Base-by-base conservation (phyloP, 2,888 invertebrate species). In the Epistrophella euchroma region DNA sequence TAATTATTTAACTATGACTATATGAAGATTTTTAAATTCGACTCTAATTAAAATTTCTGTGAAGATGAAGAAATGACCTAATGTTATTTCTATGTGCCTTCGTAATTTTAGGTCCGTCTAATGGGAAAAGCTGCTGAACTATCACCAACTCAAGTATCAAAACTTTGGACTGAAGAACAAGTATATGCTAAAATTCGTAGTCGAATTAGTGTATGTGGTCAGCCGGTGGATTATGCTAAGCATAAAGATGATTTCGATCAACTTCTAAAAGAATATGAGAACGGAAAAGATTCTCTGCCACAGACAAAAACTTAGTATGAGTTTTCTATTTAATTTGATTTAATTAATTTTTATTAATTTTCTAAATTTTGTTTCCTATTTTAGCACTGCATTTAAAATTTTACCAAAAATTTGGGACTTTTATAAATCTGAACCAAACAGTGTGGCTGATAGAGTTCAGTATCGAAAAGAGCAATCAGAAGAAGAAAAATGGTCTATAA, bases 391-490 rank as follows among this genome's bases (percentile, higher is more conserved):
- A 10, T 91, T 91, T 35, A 90, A 90, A 72, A 89, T 92, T n/a
- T 58, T 89, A 13, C 89, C 92, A 1, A 88, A 89, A 37, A 85
- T 88, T 19, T 91, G 91, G 89, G 92, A 92, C 55, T 92, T 92
- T 70, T 90, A 91, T n/a, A 91, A 90, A 47, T 88, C 89, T 4
- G 89, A 89, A 37, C 10, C 58, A 2, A 83, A 88, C 11, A 79
- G 89, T 68, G 90, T 92, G 19, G 91, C 91, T n/a, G 92, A 92
- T 88, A 90, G 92, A 17, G 80, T 92, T 11, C 90, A 91, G 58
- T 92, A 91, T 77, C 89, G 89, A 4, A 87, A 74, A 47, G 56
- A 58, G 7, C 17, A 77, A 11, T 73, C 76, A 13, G 50, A 74
- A 13, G 35, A 68, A 56, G 88, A 86, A 0, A 15, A 83, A 45